Evolutionary conservation across 2,888 invertebrate genomes (phyloP), one percentile per base, ranked within the genome.

Genomic region (Beris chalybata): DNA sequence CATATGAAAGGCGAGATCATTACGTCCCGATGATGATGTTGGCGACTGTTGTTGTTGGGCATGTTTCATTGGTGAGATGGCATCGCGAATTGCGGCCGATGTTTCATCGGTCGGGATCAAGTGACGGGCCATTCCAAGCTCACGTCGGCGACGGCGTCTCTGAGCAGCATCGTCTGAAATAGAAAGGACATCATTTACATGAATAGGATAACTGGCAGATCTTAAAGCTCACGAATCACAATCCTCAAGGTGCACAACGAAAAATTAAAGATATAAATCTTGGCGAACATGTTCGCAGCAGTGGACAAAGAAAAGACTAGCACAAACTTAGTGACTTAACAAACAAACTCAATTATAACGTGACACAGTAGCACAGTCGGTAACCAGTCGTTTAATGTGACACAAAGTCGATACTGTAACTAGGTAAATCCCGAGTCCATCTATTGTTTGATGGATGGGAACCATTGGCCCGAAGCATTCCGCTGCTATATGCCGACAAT

Each of bases 141-240:
- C 79, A 22, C 80, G 80, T 43, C 80, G 78, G 7, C 79, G 75
- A 44, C 81, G 76, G 6, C 81, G 75, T 52, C 79, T 76, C 29
- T 71, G 71, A 3, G 77, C 75, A 32, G 78, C 76, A 56, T 82
- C 83, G 79, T 82, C 85, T 76, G 76, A 3, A 76, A 76, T 55
- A 50, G 31, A 57, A 45, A 63, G 43, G 58, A 43, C 29, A 52
- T 48, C 4, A 6, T 48, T 48, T 45, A 2, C 11, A 12, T 45
- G 45, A 15, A 48, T 15, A 48, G 15, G 22, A 22, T 22, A 22
- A 3, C 22, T 22, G 7, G 6, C 0, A 38, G 15, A 43, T 38
- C 32, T 45, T n/a, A 44, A 44, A 29, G 22, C 69, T 67, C 67
- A 69, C 69, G 58, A 65, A 69, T 65, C 31, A 69, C 67, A 44